Percentiles rank a stretch among this genome's conserved stretches.
Conservation (phyloP, 2,888 invertebrate species). For the Caenorhabditis plicata region DNA sequence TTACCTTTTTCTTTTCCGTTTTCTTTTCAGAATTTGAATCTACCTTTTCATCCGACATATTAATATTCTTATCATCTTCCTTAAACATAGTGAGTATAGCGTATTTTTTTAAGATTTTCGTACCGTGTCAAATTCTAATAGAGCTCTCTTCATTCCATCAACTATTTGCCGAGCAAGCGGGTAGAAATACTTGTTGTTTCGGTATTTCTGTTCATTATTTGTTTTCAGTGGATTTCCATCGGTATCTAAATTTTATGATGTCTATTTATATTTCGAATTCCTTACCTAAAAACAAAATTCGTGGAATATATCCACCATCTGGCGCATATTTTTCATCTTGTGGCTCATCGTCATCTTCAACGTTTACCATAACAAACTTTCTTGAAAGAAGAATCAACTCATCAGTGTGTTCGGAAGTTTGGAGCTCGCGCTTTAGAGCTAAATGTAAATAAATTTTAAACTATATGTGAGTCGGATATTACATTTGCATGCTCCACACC, state of each 20-base stretch:
- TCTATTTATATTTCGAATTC: background rate
- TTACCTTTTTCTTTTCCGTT: no score
- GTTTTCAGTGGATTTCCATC: slow-evolving; percentile 65
- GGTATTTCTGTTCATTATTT: slow-evolving; percentile 65
- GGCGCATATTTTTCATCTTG: slow-evolving; percentile 66
- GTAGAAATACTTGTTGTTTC: slow-evolving; percentile 60
- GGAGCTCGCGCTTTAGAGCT: slow-evolving; percentile 54
- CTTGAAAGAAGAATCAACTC: slow-evolving; percentile 66
- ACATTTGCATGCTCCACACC: slow-evolving; percentile 69
- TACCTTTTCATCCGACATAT: slow-evolving; percentile 27
- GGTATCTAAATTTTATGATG: slow-evolving; percentile 52
- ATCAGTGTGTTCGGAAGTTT: slow-evolving; percentile 56
- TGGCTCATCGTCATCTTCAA: slow-evolving; percentile 68
- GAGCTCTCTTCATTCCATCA: slow-evolving; percentile 49
- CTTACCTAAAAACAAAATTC: slow-evolving; percentile 67
- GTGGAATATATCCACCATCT: slow-evolving; percentile 68
- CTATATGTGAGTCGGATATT: background rate
- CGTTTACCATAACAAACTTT: slow-evolving; percentile 67
- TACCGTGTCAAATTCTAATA: slow-evolving; percentile 42
- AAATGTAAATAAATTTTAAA: slow-evolving; percentile 1
- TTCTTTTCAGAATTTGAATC: no score
- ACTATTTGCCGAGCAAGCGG: slow-evolving; percentile 55
- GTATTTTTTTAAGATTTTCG: no score
- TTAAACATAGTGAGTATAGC: no score
- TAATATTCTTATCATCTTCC: slow-evolving; percentile 7